These are phyloP conservation scores for Agrypnus murinus DNA, from an alignment of 2,888 invertebrate genomes.

Conservation along the genomic window DNA sequence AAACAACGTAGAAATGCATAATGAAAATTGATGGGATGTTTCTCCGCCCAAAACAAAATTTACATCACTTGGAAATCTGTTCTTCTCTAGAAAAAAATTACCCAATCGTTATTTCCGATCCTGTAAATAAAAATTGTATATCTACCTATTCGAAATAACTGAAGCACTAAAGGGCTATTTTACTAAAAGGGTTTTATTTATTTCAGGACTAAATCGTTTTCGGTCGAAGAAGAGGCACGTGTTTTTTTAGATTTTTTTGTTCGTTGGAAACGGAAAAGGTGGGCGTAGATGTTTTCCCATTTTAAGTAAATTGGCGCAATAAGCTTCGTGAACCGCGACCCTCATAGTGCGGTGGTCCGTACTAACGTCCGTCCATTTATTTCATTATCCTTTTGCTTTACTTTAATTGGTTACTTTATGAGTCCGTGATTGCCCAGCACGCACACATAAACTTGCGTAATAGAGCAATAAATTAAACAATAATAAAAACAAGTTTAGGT, in stretches of 20 bases:
- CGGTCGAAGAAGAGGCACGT: conserved; percentile 39
- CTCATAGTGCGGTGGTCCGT: conserved; percentile 47
- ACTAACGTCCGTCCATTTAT: conserved; percentile 53
- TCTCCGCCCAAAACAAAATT: conserved; percentile 13
- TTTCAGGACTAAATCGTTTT: conserved; percentile 41
- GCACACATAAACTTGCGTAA: conserved; percentile 57
- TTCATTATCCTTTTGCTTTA: conserved; percentile 54
- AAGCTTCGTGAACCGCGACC: conserved; percentile 52
- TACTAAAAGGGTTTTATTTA: conserved; percentile 49
- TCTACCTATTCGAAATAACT: conserved; percentile 13
- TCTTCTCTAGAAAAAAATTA: conserved; percentile 14
- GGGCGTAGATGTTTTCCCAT: conserved; percentile 50
- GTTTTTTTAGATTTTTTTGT: conserved; percentile 41
- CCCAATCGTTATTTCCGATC: not conserved
- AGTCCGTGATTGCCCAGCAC: conserved; percentile 50
- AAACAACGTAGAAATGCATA: conserved; percentile 26
- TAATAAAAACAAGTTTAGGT: conserved; percentile 55
- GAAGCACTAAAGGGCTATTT: conserved; percentile 29
- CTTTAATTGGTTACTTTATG: conserved; percentile 53
- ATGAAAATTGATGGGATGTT: conserved; percentile 33
- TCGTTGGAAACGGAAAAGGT: conserved; percentile 42
- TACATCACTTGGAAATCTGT: not conserved
- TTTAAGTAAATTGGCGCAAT: conserved; percentile 56
- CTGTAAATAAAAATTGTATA: conserved; percentile 36
- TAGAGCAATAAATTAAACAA: conserved; percentile 58